Conservation (phyloP, 2,113 vertebrate genomes). For the Equus quagga region DNA sequence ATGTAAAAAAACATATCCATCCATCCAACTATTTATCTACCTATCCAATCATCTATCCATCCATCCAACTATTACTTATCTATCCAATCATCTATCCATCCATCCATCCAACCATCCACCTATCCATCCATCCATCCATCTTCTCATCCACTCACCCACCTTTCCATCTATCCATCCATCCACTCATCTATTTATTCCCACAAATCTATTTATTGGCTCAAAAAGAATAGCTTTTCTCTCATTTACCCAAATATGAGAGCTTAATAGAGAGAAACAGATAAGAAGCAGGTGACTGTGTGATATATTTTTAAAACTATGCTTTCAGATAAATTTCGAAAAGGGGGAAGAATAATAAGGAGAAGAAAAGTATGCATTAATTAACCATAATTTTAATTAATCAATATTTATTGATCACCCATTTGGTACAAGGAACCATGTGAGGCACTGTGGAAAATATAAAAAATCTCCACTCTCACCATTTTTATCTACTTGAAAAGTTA, state of each 20-base stretch:
- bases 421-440: not conserved
- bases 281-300: not conserved
- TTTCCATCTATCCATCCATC: not conserved
- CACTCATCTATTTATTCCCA: not conserved
- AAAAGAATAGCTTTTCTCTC: conserved; percentile 28
- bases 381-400: not conserved
- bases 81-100: not conserved
- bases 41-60: not conserved
- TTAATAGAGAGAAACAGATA: conserved; percentile 23
- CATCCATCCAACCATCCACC: not conserved
- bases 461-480: conserved; percentile 24
- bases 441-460: not conserved
- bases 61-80: not conserved
- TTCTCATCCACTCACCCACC: not conserved
- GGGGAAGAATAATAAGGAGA: not conserved
- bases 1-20: not conserved
- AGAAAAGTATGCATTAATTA: not conserved
- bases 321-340: not conserved
- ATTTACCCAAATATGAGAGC: not conserved
- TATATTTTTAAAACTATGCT: not conserved
- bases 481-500: conserved; percentile 28
- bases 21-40: not conserved
- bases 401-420: not conserved
- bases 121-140: not conserved
- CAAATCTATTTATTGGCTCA: not conserved